Evolutionary conservation across 2,888 invertebrate genomes (phyloP).

Genomic region (Sarcophaga rosellei): DNA sequence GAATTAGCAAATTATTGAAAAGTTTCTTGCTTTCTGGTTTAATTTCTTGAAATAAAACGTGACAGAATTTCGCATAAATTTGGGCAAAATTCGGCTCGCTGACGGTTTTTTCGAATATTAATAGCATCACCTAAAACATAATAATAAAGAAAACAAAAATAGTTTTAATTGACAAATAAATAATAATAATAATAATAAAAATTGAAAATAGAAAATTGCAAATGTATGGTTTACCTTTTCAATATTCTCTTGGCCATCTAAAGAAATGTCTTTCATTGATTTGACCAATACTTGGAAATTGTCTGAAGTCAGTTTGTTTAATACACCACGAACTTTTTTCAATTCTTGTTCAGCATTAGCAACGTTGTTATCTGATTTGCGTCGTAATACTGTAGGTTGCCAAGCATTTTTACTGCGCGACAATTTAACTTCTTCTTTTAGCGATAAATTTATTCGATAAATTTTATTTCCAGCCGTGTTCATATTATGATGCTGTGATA

Average conservation of each 20-base stretch:
- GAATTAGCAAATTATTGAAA: slow-evolving; percentile 75
- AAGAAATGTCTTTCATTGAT: slow-evolving; percentile 76
- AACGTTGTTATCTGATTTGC: slow-evolving; percentile 67
- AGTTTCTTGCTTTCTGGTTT: slow-evolving; percentile 75
- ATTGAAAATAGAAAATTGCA: slow-evolving; percentile 17
- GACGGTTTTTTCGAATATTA: slow-evolving; percentile 79
- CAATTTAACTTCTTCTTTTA: slow-evolving; percentile 79
- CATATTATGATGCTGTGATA: not conserved
- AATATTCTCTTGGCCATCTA: slow-evolving; percentile 76
- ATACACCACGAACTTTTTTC: slow-evolving; percentile 79
- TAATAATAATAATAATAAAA: slow-evolving; percentile 2
- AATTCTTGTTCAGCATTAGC: slow-evolving; percentile 75
- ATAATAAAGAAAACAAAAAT: not conserved
- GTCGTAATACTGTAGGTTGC: slow-evolving; percentile 76
- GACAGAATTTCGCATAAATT: slow-evolving; percentile 79
- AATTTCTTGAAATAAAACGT: slow-evolving; percentile 77
- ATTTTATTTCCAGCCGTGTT: slow-evolving; percentile 68
- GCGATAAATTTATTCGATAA: slow-evolving; percentile 77
- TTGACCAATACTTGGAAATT: slow-evolving; percentile 78
- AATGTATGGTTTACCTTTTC: slow-evolving; percentile 72
- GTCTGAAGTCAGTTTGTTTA: slow-evolving; percentile 78
- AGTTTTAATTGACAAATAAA: not conserved
- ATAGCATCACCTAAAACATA: slow-evolving; percentile 76
- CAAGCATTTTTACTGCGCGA: slow-evolving; percentile 79
- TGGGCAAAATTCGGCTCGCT: slow-evolving; percentile 80